Percentiles rank a stretch among this genome's conserved stretches.
Conservation (phyloP, 2,888 invertebrate species). For the Peribatodes rhomboidaria region DNA sequence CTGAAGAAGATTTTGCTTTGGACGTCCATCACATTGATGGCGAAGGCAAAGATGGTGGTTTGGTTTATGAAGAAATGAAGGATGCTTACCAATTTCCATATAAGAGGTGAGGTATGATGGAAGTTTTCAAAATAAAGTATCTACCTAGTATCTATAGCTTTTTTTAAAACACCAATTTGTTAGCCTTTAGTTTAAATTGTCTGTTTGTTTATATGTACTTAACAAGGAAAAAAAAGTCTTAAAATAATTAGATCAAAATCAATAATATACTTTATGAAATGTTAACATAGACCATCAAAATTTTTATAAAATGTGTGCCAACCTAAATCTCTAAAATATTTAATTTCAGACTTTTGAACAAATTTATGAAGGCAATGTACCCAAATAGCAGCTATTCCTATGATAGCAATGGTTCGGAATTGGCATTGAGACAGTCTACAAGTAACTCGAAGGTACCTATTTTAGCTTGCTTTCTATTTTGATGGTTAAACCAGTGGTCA, state of each 20-base stretch:
- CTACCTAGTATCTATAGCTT: too few relatives aligned
- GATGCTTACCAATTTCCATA: background rate
- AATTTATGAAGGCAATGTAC: background rate
- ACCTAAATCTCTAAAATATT: background rate
- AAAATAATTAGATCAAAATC: too few relatives aligned
- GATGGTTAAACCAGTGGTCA: too few relatives aligned
- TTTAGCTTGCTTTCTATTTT: background rate
- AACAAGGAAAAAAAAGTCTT: too few relatives aligned
- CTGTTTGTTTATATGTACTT: too few relatives aligned
- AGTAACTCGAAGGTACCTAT: background rate
- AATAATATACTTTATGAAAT: too few relatives aligned
- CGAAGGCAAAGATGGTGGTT: conserved; percentile 6
- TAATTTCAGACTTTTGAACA: conserved; percentile 1
- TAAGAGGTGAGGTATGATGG: background rate
- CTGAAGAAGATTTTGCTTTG: conserved; percentile 3
- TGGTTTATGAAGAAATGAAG: conserved; percentile 9
- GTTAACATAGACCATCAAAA: too few relatives aligned
- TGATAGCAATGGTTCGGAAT: conserved; percentile 1
- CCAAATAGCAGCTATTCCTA: conserved; percentile 4
- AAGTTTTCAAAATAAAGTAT: background rate
- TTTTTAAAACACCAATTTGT: too few relatives aligned
- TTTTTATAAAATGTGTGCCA: too few relatives aligned
- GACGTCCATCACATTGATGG: conserved; percentile 8
- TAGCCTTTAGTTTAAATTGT: too few relatives aligned
- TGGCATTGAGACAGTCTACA: background rate